These are phyloP conservation scores for Sebastes oblongus DNA, from an alignment of 2,797 vertebrate genomes.

Conservation along the genomic window DNA sequence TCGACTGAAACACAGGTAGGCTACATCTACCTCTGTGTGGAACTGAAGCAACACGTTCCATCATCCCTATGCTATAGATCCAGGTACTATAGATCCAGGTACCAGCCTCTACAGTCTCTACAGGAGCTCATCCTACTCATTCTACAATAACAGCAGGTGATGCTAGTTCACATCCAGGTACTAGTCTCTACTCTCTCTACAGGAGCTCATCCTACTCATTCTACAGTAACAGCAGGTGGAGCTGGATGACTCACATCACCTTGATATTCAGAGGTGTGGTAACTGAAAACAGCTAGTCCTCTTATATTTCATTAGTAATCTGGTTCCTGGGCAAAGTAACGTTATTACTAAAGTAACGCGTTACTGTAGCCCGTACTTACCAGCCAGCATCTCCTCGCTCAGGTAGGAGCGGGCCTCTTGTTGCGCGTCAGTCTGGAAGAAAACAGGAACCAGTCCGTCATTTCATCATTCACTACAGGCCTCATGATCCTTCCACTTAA, in stretches of 20 bases:
- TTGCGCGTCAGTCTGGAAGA: constrained; percentile 93
- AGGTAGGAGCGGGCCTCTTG: constrained; percentile 96
- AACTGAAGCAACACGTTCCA: neutral
- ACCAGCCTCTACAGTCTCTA: too few species aligned
- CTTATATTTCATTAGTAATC: neutral
- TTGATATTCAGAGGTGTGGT: neutral
- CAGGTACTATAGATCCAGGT: too few species aligned
- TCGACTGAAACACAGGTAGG: neutral
- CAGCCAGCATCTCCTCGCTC: constrained; percentile 97
- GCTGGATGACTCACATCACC: neutral
- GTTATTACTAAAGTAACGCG: neutral
- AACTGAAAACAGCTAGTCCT: neutral
- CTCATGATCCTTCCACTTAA: neutral
- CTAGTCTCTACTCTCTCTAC: neutral
- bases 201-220: neutral
- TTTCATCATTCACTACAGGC: neutral
- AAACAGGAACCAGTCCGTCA: constrained; percentile 32
- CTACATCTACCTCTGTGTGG: neutral
- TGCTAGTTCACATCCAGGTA: too few species aligned
- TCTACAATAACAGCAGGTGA: neutral
- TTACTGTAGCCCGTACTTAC: constrained; percentile 77
- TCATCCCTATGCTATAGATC: too few species aligned
- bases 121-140: neutral
- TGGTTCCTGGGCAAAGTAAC: neutral
- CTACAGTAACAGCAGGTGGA: too few species aligned